Evolutionary conservation across 2,888 invertebrate species (phyloP).

Genomic region (Ceriagrion tenellum): DNA sequence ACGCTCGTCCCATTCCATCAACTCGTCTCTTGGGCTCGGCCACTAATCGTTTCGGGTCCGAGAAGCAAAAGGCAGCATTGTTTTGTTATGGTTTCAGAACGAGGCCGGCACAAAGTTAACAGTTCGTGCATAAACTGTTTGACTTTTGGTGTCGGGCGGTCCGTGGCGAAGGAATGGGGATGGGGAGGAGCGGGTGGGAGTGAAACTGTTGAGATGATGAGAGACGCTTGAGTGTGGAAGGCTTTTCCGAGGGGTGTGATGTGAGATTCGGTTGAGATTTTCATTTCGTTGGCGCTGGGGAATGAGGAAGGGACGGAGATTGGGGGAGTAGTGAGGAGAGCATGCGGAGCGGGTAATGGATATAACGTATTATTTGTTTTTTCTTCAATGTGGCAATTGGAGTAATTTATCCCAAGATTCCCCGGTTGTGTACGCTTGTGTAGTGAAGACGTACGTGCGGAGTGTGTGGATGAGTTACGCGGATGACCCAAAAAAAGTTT

Average conservation of each 20-base stretch:
- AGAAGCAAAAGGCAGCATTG: not conserved
- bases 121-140: slow-evolving; percentile 49
- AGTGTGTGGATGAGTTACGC: not conserved
- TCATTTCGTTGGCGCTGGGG: not conserved
- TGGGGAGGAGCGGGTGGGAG: not conserved
- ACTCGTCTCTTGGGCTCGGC: not conserved
- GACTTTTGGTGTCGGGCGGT: slow-evolving; percentile 36
- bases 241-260: not conserved
- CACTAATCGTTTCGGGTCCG: slow-evolving; percentile 28
- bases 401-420: slow-evolving; percentile 35
- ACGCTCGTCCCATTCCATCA: not conserved
- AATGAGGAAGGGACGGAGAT: not conserved
- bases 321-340: not conserved
- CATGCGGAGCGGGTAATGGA: not conserved
- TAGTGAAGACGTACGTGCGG: not conserved
- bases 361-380: not conserved
- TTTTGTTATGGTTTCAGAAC: slow-evolving; percentile 51
- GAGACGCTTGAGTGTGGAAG: not conserved
- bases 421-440: not conserved
- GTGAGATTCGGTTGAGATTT: slow-evolving; percentile 1
- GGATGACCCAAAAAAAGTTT: not conserved
- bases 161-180: not conserved
- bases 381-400: not conserved
- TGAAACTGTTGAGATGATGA: not conserved
- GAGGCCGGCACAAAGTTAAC: slow-evolving; percentile 13